These are phyloP conservation scores for Circaetus cinerascens DNA, from an alignment of 2,113 vertebrate species.

Conservation along the genomic window DNA sequence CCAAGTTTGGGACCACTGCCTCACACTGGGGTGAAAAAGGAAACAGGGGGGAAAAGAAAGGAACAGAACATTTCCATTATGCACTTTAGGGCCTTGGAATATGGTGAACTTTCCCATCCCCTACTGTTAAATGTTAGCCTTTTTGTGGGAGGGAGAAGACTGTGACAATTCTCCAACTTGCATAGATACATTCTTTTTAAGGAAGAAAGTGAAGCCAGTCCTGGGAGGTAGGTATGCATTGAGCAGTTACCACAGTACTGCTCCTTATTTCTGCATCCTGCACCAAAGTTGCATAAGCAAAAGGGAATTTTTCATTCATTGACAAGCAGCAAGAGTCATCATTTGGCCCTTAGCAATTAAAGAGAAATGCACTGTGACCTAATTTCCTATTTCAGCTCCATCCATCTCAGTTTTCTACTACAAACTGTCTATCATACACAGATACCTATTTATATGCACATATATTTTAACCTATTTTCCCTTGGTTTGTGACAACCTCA, in stretches of 20 bases:
- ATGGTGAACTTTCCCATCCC: not conserved
- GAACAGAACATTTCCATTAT: not conserved
- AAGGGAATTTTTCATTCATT: not conserved
- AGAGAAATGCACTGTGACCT: not conserved
- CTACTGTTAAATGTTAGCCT: not conserved
- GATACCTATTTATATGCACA: not conserved
- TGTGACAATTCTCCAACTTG: not conserved
- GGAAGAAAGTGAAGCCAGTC: not conserved
- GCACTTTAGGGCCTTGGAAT: not conserved
- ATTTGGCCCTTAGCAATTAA: not conserved
- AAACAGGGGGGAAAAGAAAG: not conserved
- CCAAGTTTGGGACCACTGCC: not conserved
- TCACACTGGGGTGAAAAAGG: not conserved
- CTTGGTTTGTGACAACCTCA: not conserved
- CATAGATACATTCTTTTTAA: not conserved
- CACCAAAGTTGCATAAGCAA: not conserved
- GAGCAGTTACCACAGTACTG: not conserved
- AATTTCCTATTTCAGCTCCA: not conserved
- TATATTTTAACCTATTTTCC: not conserved
- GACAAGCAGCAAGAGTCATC: not conserved
- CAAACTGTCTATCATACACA: not conserved
- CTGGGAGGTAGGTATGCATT: not conserved
- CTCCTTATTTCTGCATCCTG: not conserved
- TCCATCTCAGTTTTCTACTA: not conserved
- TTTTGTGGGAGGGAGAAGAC: not conserved